Conservation (phyloP, 2,888 invertebrate species). For the Eurois occulta region DNA sequence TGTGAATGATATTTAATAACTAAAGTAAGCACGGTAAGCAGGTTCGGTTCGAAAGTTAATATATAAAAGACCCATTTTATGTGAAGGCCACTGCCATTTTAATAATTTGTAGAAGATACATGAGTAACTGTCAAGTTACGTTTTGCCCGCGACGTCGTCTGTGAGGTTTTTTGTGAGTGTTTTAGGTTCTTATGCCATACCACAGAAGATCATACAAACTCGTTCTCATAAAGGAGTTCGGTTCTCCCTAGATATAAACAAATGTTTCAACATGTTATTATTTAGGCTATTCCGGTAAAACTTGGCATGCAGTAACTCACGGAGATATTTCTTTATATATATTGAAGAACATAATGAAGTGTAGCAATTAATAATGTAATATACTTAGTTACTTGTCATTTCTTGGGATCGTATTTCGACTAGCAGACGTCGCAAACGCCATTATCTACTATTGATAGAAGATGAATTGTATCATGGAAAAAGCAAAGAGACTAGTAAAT, state of each 20-base stretch:
- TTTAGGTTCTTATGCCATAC: background rate
- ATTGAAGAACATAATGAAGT: background rate
- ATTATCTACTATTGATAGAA: background rate
- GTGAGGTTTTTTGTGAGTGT: background rate
- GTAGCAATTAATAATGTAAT: background rate
- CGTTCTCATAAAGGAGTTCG: background rate
- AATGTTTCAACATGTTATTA: background rate
- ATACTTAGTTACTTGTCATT: slow-evolving; percentile 14
- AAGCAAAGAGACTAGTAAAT: slow-evolving; percentile 1
- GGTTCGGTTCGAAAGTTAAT: background rate
- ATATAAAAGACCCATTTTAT: background rate
- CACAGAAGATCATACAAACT: too few species aligned
- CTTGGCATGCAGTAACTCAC: background rate
- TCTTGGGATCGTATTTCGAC: background rate
- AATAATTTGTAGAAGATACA: background rate
- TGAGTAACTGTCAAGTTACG: background rate
- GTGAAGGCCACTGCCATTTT: background rate
- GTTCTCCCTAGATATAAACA: background rate
- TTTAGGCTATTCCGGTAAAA: background rate
- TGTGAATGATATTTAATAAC: background rate
- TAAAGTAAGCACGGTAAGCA: background rate
- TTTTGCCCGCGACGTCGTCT: background rate
- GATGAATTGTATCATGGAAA: background rate
- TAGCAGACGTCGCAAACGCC: slow-evolving; percentile 6
- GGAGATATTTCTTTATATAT: background rate